A percentile compares a stretch with the other conserved stretches of the same genome.
Evolutionary conservation across 2,888 invertebrate species (phyloP).

Genomic region (Stenurella melanura): DNA sequence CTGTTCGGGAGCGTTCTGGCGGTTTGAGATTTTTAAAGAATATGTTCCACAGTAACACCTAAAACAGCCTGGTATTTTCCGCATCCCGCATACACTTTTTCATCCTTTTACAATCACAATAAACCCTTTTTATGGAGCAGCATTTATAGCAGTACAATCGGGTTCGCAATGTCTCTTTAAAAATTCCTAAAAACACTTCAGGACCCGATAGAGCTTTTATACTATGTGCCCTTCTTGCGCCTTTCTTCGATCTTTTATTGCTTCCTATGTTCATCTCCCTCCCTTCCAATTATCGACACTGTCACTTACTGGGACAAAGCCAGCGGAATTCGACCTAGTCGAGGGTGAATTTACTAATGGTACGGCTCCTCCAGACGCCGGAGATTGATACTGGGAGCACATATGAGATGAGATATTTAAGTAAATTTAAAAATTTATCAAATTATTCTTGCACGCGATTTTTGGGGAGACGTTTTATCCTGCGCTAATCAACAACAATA

Average conservation of each 20-base stretch:
- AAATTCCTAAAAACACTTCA: constrained; percentile 51
- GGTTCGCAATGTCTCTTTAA: constrained; percentile 3
- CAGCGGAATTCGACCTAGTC: constrained; percentile 55
- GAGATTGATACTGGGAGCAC: constrained; percentile 45
- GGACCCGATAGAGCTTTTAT: constrained; percentile 47
- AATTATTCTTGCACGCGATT: neutral
- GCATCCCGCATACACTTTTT: neutral
- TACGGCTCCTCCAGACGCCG: constrained; percentile 42
- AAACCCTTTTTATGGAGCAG: constrained; percentile 34
- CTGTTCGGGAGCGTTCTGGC: too few relatives aligned
- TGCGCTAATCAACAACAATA: neutral
- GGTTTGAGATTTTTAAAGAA: neutral
- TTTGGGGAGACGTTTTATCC: neutral
- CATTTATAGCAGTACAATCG: constrained; percentile 24
- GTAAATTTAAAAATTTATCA: constrained; percentile 24
- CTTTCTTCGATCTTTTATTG: constrained; percentile 54
- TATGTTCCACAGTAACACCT: neutral
- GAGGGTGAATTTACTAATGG: constrained; percentile 58
- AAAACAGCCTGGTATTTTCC: neutral
- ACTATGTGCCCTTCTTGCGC: constrained; percentile 37
- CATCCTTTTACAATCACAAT: constrained; percentile 24
- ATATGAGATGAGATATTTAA: constrained; percentile 36
- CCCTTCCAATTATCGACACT: constrained; percentile 67
- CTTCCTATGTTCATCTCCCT: constrained; percentile 57
- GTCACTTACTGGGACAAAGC: constrained; percentile 66